Base-by-base conservation (phyloP, 1,140 invertebrate genomes). In the Listronotus oregonensis region DNA sequence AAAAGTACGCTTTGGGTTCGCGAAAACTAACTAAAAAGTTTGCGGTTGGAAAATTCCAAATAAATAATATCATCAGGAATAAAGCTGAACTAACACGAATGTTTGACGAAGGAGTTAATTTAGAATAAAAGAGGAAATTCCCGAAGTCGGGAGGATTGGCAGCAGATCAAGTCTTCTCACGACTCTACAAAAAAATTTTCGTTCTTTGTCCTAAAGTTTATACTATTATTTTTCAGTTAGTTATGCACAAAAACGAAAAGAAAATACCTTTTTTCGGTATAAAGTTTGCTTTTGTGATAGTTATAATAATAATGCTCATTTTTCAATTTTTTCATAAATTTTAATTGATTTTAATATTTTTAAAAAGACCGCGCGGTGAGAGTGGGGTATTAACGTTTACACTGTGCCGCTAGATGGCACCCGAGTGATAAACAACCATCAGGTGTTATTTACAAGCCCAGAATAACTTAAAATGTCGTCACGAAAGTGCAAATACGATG, bases 321-420 rank as follows among this genome's bases (percentile, higher is more conserved):
- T 54, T 32, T 18, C 5, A 3, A 9, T 34, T 15, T 70, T 78
- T 78, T 47, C 55, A 56, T 63, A 71, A 76, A 60, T 58, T 79
- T 43, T 69, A 56, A 69, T 49, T 62, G 39, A 72, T 74, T 64
- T 79, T 77, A 64, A 72, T 71, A 27, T 69, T 68, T 63, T 64
- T 77, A 46, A 73, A 62, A 57, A 71, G 74, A 50, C 71, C 71
- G 15, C 76, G 78, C 64, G 58, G 76, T 61, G 72, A 74, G 67
- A 71, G 62, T 47, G 73, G 78, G 27, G 60, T 78, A 55, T 78
- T 80, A 63, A 64, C 52, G 42, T 56, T 56, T 51, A 56, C 51
- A 64, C n/a, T 56, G 61, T 57, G 52, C 51, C 3, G 9, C 39
- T 21, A 64, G 51, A 64, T 56, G 52, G 51, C 52, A 64, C 31